Conservation (phyloP, 2,113 vertebrate species). For the Laticauda colubrina region DNA sequence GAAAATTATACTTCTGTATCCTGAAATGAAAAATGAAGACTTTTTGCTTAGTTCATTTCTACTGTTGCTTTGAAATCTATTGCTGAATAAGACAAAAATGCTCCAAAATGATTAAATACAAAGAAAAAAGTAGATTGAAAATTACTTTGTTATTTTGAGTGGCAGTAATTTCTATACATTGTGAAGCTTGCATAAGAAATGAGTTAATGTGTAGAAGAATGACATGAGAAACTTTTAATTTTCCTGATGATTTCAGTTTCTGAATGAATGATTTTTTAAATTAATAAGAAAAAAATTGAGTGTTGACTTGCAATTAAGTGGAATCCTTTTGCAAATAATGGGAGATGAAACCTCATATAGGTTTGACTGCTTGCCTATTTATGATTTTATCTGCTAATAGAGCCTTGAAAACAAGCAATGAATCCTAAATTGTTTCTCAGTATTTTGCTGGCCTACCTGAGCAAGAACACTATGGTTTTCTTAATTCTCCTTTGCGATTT, state of each 20-base stretch:
- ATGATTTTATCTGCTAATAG: slow-evolving; percentile 75
- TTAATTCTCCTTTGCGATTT: slow-evolving; percentile 80
- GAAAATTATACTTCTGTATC: not conserved
- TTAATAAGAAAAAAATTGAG: slow-evolving; percentile 79
- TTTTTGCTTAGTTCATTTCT: slow-evolving; percentile 53
- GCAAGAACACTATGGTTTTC: slow-evolving; percentile 75
- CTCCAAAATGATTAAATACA: slow-evolving; percentile 69
- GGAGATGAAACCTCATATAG: slow-evolving; percentile 70
- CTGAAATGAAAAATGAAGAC: not conserved
- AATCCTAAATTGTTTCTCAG: slow-evolving; percentile 77
- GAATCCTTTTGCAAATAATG: slow-evolving; percentile 76
- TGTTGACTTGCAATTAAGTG: slow-evolving; percentile 76
- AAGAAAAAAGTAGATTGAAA: slow-evolving; percentile 79
- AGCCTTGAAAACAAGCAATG: slow-evolving; percentile 74
- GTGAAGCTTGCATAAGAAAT: slow-evolving; percentile 81
- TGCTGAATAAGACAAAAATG: slow-evolving; percentile 56
- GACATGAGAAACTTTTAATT: slow-evolving; percentile 76
- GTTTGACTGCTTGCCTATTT: slow-evolving; percentile 73
- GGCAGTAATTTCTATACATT: slow-evolving; percentile 78
- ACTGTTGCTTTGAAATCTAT: slow-evolving; percentile 60
- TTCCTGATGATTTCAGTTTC: slow-evolving; percentile 75
- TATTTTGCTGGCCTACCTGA: slow-evolving; percentile 72
- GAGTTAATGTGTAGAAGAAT: slow-evolving; percentile 77
- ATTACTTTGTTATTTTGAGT: slow-evolving; percentile 75
- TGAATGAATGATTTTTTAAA: slow-evolving; percentile 81